These are phyloP conservation scores for Periophthalmodon schlosseri DNA, from an alignment of 2,113 vertebrate genomes.

Conservation along the genomic window DNA sequence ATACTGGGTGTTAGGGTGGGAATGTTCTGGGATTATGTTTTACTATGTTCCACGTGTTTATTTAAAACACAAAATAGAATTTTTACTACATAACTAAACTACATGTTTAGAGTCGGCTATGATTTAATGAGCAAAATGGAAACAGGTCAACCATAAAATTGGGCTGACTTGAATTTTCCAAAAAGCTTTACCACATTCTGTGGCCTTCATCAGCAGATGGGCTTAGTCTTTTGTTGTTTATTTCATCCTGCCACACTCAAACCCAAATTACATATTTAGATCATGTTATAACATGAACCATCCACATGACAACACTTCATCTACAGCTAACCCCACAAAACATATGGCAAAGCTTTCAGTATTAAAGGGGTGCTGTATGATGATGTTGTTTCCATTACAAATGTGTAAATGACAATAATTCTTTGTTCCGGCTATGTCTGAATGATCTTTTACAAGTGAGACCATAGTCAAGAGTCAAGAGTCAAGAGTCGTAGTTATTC, in stretches of 20 bases:
- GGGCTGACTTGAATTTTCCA: slow-evolving; percentile 11
- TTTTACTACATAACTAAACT: slow-evolving; percentile 7
- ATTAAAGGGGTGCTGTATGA: background rate
- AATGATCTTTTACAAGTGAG: background rate
- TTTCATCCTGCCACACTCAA: slow-evolving; percentile 9
- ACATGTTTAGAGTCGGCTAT: background rate
- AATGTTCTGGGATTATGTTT: background rate
- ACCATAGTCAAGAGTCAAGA: background rate
- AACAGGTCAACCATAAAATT: slow-evolving; percentile 16
- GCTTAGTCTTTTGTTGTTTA: slow-evolving; percentile 13
- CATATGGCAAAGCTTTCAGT: background rate
- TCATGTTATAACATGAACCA: slow-evolving; percentile 11
- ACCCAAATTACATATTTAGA: slow-evolving; percentile 11
- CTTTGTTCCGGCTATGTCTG: background rate
- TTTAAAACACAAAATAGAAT: slow-evolving; percentile 1
- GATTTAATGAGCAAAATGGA: slow-evolving; percentile 14
- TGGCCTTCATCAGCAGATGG: slow-evolving; percentile 17
- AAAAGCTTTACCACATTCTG: slow-evolving; percentile 12
- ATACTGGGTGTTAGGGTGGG: slow-evolving; percentile 14
- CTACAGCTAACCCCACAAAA: background rate
- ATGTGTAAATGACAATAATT: background rate
- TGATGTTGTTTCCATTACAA: background rate
- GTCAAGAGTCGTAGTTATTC: background rate
- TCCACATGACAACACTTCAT: slow-evolving; percentile 9
- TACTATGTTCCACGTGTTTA: background rate